These are phyloP conservation scores for Ectropis crepuscularia DNA, from an alignment of 2,888 invertebrate species.

Conservation along the genomic window DNA sequence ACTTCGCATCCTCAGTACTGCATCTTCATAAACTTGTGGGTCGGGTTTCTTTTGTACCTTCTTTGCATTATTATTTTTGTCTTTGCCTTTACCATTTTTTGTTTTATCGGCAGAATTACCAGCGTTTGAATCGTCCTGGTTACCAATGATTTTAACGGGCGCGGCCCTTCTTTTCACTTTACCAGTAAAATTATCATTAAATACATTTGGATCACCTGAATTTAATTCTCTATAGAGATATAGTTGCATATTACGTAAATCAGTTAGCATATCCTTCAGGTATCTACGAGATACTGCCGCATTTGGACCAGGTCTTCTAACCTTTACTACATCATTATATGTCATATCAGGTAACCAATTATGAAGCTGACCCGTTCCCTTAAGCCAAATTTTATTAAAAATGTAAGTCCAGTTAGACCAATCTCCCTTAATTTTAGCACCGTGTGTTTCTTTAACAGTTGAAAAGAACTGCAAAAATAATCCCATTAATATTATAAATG, in stretches of 20 bases:
- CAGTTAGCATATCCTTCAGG: slow-evolving; percentile 3
- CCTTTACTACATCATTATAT: slow-evolving; percentile 3
- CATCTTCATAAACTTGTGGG: no score
- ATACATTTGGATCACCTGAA: no score
- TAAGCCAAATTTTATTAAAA: neutral
- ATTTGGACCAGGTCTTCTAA: slow-evolving; percentile 2
- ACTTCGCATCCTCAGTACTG: no score
- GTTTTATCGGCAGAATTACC: no score
- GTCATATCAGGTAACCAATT: slow-evolving; percentile 7
- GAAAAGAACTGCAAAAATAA: slow-evolving; percentile 2
- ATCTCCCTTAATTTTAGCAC: neutral
- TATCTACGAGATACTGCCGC: slow-evolving; percentile 7
- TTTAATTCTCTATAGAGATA: no score
- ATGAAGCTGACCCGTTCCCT: neutral
- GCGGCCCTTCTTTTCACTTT: no score
- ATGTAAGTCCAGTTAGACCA: neutral
- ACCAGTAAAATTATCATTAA: no score
- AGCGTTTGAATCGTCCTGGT: no score
- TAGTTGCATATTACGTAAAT: neutral
- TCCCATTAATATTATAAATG: no score
- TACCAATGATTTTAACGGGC: no score
- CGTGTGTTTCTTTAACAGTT: slow-evolving; percentile 1
- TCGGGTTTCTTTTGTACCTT: no score
- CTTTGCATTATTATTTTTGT: neutral
- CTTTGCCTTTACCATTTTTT: no score